A percentile compares a stretch with the other conserved stretches of the same genome.
Evolutionary conservation across 1,140 invertebrate species (phyloP).

Genomic region (Lasioglossum baleicum): DNA sequence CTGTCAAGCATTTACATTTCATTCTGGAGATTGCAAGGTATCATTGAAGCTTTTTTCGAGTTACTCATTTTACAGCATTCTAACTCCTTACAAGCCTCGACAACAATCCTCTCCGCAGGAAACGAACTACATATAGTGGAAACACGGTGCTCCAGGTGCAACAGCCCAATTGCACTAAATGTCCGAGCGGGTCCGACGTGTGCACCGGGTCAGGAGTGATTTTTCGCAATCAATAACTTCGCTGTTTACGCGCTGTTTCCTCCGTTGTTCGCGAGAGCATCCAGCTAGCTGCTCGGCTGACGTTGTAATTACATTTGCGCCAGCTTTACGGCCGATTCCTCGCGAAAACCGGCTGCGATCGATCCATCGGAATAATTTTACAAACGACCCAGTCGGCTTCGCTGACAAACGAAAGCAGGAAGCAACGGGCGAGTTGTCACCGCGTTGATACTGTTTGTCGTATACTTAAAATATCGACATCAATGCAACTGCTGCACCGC

Average conservation of each 20-base stretch:
- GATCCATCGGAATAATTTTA: constrained; percentile 44
- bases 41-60: no score
- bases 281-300: not conserved
- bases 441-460: no score
- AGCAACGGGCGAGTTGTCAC: not conserved
- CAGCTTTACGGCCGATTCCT: constrained; percentile 6
- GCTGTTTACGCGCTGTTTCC: not conserved
- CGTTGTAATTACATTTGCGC: not conserved
- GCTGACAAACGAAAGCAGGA: constrained; percentile 17
- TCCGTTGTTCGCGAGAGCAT: not conserved
- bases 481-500: no score
- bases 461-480: no score
- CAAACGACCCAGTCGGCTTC: not conserved
- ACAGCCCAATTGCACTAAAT: no score
- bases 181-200: not conserved
- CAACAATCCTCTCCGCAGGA: no score
- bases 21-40: no score
- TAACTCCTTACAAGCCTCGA: no score
- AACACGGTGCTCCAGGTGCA: no score
- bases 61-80: no score
- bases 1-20: no score
- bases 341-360: constrained; percentile 32
- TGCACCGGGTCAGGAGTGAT: not conserved
- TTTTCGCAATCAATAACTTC: constrained; percentile 30
- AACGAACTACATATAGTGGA: no score